Evolutionary conservation across 2,113 vertebrate genomes (phyloP).

Genomic region (Sinocyclocheilus anshuiensis): DNA sequence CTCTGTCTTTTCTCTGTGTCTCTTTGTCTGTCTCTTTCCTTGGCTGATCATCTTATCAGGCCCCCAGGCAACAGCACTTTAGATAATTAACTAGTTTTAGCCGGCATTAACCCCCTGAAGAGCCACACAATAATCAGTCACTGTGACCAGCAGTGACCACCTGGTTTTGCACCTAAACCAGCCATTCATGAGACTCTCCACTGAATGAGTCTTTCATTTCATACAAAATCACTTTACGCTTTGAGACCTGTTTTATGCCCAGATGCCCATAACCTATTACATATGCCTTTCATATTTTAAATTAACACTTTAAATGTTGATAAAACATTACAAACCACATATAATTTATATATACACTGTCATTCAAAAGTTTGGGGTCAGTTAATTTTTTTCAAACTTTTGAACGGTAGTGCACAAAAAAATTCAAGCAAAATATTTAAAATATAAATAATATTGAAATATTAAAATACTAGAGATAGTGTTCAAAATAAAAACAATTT

Average conservation of each 20-base stretch:
- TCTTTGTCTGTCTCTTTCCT: background rate
- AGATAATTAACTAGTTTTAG: slow-evolving; percentile 31
- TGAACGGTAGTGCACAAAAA: too few species aligned
- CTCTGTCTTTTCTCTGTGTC: background rate
- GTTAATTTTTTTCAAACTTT: too few species aligned
- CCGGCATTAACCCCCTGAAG: slow-evolving; percentile 13
- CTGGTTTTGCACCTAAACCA: background rate
- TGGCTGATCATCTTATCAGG: slow-evolving; percentile 25
- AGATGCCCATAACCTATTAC: background rate
- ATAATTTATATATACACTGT: background rate
- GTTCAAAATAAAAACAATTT: too few species aligned
- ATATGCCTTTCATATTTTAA: background rate
- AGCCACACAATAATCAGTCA: slow-evolving; percentile 27
- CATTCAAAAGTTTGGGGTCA: too few species aligned
- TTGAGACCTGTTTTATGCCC: too few species aligned
- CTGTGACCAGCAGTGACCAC: slow-evolving; percentile 16
- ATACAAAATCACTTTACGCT: background rate
- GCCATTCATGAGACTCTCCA: background rate
- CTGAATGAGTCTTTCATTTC: background rate
- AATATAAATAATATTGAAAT: too few species aligned
- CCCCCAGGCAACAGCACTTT: slow-evolving; percentile 23
- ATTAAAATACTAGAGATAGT: background rate
- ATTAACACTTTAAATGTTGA: background rate
- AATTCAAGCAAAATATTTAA: too few species aligned
- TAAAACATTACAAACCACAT: background rate